phyloP scores from a whole-genome alignment of 2,888 invertebrate species.

The Coecobrya sp. region DNA sequence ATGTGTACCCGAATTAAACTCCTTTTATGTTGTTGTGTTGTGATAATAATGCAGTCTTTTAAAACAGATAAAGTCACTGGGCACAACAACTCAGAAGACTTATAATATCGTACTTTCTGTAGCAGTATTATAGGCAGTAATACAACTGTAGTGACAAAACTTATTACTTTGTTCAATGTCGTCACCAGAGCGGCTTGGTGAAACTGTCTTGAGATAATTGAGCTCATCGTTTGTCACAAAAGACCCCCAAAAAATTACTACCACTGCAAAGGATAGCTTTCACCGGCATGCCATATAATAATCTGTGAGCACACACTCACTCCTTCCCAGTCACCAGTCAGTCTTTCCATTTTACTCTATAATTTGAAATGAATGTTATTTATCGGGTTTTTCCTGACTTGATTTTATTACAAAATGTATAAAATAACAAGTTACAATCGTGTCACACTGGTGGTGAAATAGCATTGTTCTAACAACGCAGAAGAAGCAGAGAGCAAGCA shows the following conservation, averaged over 20 bases:
- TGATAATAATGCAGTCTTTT: conserved; percentile 47
- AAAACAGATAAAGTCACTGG: conserved; percentile 29
- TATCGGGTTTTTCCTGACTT: conserved; percentile 75
- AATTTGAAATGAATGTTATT: conserved; percentile 69
- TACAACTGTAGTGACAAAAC: conserved; percentile 59
- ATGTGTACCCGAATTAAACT: conserved; percentile 10
- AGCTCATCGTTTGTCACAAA: conserved; percentile 77
- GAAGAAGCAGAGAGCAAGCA: background rate
- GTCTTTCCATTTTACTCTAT: conserved; percentile 36
- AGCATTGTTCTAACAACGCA: conserved; percentile 11
- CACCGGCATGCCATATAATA: conserved; percentile 38
- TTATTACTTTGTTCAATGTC: conserved; percentile 62
- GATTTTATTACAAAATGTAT: conserved; percentile 70
- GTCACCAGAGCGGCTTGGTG: conserved; percentile 15
- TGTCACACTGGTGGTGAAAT: conserved; percentile 25
- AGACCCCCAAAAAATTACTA: conserved; percentile 70
- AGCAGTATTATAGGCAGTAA: background rate
- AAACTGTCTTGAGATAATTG: conserved; percentile 76
- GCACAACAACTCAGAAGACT: background rate
- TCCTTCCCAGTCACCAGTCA: conserved; percentile 26
- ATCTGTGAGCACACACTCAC: conserved; percentile 33
- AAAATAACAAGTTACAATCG: conserved; percentile 56
- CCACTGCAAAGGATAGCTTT: conserved; percentile 67
- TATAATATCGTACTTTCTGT: background rate
- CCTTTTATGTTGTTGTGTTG: conserved; percentile 51